phyloP scores from a whole-genome alignment of 2,113 vertebrate species.

The Phaetusa simplex region DNA sequence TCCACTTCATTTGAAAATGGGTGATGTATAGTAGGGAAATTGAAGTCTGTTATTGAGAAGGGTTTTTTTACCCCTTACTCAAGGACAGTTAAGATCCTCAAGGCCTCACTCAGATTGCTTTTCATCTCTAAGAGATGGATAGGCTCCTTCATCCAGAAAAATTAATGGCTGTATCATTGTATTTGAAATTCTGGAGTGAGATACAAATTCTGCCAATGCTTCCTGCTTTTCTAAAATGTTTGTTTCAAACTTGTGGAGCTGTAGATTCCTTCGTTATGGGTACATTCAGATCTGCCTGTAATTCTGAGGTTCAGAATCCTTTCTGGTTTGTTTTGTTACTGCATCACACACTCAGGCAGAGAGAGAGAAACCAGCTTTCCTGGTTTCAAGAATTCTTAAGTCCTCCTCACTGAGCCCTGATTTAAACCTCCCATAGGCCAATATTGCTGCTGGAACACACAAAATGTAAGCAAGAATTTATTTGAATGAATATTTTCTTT shows the following conservation, averaged over 20 bases:
- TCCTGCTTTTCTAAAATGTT: not conserved
- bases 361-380: not conserved
- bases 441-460: not conserved
- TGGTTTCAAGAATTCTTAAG: not conserved
- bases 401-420: not conserved
- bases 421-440: not conserved
- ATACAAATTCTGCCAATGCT: not conserved
- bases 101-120: constrained; percentile 17
- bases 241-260: not conserved
- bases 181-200: not conserved
- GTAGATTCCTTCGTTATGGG: not conserved
- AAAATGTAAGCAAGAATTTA: not conserved
- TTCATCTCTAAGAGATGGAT: constrained; percentile 14
- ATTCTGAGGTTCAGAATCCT: not conserved
- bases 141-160: not conserved
- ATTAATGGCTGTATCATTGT: not conserved
- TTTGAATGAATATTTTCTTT: not conserved
- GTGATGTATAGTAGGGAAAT: not conserved
- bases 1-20: not conserved
- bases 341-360: not conserved
- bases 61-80: not conserved
- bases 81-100: constrained; percentile 17
- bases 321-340: not conserved
- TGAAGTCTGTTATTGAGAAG: not conserved
- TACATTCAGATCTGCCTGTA: not conserved